Conservation (phyloP, 2,888 invertebrate species). For the Drosophila macrospina region DNA sequence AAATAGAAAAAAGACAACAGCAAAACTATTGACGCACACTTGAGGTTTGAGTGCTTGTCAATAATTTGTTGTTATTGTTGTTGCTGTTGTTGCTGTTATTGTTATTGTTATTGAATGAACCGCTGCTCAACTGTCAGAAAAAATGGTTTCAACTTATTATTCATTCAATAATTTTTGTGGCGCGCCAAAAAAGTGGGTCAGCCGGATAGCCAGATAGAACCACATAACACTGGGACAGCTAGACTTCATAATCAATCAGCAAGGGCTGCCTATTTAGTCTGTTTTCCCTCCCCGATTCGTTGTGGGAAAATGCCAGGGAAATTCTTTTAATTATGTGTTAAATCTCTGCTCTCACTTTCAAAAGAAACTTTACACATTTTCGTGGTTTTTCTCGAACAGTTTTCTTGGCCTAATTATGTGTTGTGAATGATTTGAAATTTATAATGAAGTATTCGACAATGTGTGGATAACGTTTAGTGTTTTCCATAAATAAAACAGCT, state of each 20-base stretch:
- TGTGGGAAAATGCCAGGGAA: slow-evolving; percentile 39
- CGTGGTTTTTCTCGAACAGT: slow-evolving; percentile 3
- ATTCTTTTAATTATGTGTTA: slow-evolving; percentile 56
- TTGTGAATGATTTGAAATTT: slow-evolving; percentile 25
- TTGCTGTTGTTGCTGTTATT: slow-evolving; percentile 22
- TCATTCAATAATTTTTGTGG: slow-evolving; percentile 72
- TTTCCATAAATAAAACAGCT: slow-evolving; percentile 9
- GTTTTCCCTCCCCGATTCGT: slow-evolving; percentile 7
- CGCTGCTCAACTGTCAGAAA: slow-evolving; percentile 64
- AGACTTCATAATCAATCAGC: slow-evolving; percentile 64
- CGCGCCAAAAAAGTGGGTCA: slow-evolving; percentile 65
- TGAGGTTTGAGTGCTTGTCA: slow-evolving; percentile 72
- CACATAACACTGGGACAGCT: slow-evolving; percentile 9
- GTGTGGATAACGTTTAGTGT: slow-evolving; percentile 11
- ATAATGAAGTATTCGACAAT: slow-evolving; percentile 26
- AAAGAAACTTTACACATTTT: slow-evolving; percentile 1
- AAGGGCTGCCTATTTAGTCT: slow-evolving; percentile 64
- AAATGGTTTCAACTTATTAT: slow-evolving; percentile 51
- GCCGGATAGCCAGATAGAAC: slow-evolving; percentile 27
- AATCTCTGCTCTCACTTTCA: slow-evolving; percentile 23
- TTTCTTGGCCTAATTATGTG: slow-evolving; percentile 33
- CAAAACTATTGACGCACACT: slow-evolving; percentile 67
- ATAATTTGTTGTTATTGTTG: slow-evolving; percentile 49
- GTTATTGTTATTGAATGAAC: slow-evolving; percentile 48
- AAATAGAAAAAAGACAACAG: slow-evolving; percentile 8